phyloP scores from a whole-genome alignment of 2,888 invertebrate genomes.

The Pelosia muscerda region DNA sequence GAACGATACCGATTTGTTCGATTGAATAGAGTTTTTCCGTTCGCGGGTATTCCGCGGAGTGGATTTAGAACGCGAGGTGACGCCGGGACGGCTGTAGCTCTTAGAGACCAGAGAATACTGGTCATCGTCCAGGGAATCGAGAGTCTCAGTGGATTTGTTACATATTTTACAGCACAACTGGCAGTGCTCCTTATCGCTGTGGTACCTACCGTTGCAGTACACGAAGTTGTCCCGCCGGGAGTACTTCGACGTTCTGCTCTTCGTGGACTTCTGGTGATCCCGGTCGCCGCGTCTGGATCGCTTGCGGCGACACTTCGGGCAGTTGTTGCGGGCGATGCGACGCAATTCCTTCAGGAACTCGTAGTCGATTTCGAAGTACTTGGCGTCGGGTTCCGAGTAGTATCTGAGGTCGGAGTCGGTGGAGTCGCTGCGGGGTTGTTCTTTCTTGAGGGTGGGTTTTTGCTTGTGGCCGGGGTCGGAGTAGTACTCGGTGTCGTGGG shows the following conservation, averaged over 20 bases:
- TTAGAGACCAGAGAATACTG: slow-evolving; percentile 73
- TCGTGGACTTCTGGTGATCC: slow-evolving; percentile 44
- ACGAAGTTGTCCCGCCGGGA: slow-evolving; percentile 67
- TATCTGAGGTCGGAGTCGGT: slow-evolving; percentile 72
- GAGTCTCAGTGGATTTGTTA: slow-evolving; percentile 75
- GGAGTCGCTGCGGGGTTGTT: slow-evolving; percentile 57
- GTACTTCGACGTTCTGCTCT: slow-evolving; percentile 52
- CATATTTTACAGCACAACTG: slow-evolving; percentile 76
- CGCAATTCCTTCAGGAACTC: slow-evolving; percentile 81
- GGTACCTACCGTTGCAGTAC: slow-evolving; percentile 75
- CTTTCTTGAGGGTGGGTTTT: slow-evolving; percentile 46
- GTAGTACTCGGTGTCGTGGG: slow-evolving; percentile 69
- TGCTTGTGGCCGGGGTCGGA: slow-evolving; percentile 72
- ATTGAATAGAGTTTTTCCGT: slow-evolving; percentile 80
- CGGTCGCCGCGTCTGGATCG: slow-evolving; percentile 52
- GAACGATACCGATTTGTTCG: slow-evolving; percentile 83
- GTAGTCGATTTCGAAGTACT: slow-evolving; percentile 84
- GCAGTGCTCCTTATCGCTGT: slow-evolving; percentile 77
- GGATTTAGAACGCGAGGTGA: slow-evolving; percentile 59
- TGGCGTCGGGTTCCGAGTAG: slow-evolving; percentile 83
- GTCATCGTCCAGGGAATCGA: slow-evolving; percentile 77
- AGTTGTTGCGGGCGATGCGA: slow-evolving; percentile 77
- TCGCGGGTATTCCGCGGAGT: slow-evolving; percentile 60
- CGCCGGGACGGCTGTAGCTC: slow-evolving; percentile 70
- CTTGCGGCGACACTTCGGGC: slow-evolving; percentile 75